phyloP scores from a whole-genome alignment of 2,113 vertebrate genomes.

The Rhombomys opimus region DNA sequence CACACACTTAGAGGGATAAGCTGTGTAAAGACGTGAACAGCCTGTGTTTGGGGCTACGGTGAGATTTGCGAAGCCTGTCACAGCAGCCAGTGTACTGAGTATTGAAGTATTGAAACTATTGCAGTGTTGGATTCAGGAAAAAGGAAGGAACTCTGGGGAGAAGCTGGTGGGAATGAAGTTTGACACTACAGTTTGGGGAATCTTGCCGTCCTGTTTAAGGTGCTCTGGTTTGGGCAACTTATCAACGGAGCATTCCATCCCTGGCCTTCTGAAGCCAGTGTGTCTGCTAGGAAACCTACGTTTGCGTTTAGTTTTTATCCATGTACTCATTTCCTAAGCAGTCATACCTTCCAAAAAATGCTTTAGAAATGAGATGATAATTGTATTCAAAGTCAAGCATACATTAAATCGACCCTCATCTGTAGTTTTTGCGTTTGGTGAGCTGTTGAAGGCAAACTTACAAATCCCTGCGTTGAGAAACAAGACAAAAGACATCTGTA shows the following conservation, averaged over 20 bases:
- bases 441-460: conserved; percentile 8
- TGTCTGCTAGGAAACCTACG: background rate
- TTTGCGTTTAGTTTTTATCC: background rate
- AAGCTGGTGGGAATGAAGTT: background rate
- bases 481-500: conserved; percentile 4
- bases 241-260: background rate
- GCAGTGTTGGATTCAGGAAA: background rate
- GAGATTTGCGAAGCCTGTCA: background rate
- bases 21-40: background rate
- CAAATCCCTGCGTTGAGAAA: background rate
- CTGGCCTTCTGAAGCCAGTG: background rate
- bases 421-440: conserved; percentile 2
- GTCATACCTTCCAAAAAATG: background rate
- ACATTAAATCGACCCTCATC: conserved; percentile 28
- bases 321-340: conserved; percentile 28
- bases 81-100: background rate
- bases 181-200: background rate
- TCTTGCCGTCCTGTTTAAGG: background rate
- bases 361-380: conserved; percentile 41
- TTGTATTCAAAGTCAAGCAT: conserved; percentile 45
- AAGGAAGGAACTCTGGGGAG: background rate
- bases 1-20: background rate
- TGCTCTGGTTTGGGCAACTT: background rate
- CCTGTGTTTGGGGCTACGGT: background rate
- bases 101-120: background rate